These are phyloP conservation scores for Tragelaphus buxtoni DNA, from an alignment of 2,113 vertebrate species.

Conservation along the genomic window DNA sequence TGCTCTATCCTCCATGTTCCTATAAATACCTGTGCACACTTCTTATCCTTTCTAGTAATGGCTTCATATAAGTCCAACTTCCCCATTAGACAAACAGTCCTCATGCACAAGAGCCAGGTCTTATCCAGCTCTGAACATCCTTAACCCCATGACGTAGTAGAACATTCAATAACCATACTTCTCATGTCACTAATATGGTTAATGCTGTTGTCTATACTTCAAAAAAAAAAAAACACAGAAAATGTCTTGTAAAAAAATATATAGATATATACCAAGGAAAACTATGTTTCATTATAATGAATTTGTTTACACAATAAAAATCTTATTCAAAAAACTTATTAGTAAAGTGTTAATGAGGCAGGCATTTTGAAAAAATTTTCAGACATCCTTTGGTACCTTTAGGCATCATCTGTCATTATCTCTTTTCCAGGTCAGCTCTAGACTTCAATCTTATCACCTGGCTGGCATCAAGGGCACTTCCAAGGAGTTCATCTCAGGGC, in stretches of 20 bases:
- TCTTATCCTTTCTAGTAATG: no score
- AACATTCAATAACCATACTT: background rate
- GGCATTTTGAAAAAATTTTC: background rate
- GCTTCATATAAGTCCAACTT: background rate
- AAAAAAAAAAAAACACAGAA: background rate
- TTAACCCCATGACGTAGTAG: background rate
- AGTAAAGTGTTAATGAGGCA: background rate
- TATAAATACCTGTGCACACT: background rate
- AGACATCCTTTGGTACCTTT: background rate
- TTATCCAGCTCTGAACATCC: background rate
- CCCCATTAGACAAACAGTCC: background rate
- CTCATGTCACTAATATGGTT: background rate
- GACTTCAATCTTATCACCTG: background rate
- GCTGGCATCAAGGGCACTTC: background rate
- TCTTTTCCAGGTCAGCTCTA: background rate
- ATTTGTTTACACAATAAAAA: background rate
- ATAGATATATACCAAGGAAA: background rate
- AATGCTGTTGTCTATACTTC: background rate
- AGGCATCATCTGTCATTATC: background rate
- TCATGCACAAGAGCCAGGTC: background rate
- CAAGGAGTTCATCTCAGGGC: background rate
- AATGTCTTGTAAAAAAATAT: background rate
- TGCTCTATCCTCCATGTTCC: background rate
- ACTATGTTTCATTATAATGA: background rate
- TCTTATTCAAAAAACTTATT: background rate